These are phyloP conservation scores for Tiliacea citrago DNA, from an alignment of 2,888 invertebrate species.

Conservation along the genomic window DNA sequence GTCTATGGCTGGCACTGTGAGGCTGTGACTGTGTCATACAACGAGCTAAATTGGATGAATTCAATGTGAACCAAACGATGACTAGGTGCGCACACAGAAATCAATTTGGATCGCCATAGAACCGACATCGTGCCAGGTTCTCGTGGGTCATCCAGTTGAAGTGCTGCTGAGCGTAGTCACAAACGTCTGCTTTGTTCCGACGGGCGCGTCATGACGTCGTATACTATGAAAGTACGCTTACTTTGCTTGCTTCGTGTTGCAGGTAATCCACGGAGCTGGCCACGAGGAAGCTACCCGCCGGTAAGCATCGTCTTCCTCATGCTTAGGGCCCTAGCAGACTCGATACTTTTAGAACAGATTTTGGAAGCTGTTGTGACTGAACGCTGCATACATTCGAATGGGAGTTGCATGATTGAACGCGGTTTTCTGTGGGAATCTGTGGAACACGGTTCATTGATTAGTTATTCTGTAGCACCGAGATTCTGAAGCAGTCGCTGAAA, in stretches of 20 bases:
- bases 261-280: conserved; percentile 78
- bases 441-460: not conserved
- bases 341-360: conserved; percentile 2
- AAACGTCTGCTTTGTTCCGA: not conserved
- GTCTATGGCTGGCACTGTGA: not conserved
- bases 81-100: not conserved
- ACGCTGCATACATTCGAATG: not conserved
- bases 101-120: too few species aligned
- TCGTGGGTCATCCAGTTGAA: not conserved
- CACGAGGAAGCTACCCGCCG: conserved; percentile 56
- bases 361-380: not conserved
- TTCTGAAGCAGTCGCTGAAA: not conserved
- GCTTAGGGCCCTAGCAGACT: not conserved
- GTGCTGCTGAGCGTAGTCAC: not conserved
- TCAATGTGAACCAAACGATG: not conserved
- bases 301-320: conserved; percentile 59
- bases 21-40: not conserved
- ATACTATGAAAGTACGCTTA: not conserved
- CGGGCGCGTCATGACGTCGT: too few species aligned
- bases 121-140: not conserved
- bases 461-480: not conserved
- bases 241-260: conserved; percentile 52
- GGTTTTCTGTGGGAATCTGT: not conserved
- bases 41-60: not conserved
- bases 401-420: not conserved